Percentiles rank a stretch among this genome's conserved stretches.
phyloP scores from a whole-genome alignment of 1,140 invertebrate genomes.

The Pararge aegeria region DNA sequence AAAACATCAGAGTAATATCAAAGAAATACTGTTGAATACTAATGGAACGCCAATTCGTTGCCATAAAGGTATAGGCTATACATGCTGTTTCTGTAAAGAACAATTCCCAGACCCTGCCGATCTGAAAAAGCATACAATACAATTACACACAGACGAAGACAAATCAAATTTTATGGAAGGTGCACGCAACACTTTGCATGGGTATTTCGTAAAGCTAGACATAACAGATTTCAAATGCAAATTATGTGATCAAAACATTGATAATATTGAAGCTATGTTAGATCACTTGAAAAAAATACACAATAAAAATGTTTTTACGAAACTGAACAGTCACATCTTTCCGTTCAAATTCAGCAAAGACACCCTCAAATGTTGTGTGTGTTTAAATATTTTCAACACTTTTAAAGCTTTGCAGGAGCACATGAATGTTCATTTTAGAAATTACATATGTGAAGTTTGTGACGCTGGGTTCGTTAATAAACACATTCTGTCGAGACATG shows the following conservation, averaged over 20 bases:
- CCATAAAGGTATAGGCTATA: conserved; percentile 38
- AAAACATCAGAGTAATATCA: conserved; percentile 44
- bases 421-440: conserved; percentile 48
- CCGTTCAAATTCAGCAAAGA: conserved; percentile 46
- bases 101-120: conserved; percentile 39
- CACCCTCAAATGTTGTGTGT: conserved; percentile 40
- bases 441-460: conserved; percentile 45
- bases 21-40: conserved; percentile 41
- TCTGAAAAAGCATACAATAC: conserved; percentile 44
- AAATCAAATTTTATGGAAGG: conserved; percentile 43
- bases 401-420: conserved; percentile 49
- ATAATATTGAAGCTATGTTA: conserved; percentile 31
- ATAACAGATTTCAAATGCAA: conserved; percentile 49
- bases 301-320: conserved; percentile 32
- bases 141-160: conserved; percentile 31
- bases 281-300: conserved; percentile 43
- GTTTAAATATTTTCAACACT: conserved; percentile 43
- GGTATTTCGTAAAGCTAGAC: conserved; percentile 52
- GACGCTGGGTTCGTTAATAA: conserved; percentile 60
- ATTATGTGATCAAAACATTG: conserved; percentile 35
- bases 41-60: conserved; percentile 50
- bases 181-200: conserved; percentile 41
- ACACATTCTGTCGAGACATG: conserved; percentile 38
- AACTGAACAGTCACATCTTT: conserved; percentile 47
- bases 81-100: conserved; percentile 47